Percentiles rank a stretch among this genome's conserved stretches.
Evolutionary conservation across 1,140 invertebrate genomes (phyloP).

Genomic region (Drosophila oshimai): DNA sequence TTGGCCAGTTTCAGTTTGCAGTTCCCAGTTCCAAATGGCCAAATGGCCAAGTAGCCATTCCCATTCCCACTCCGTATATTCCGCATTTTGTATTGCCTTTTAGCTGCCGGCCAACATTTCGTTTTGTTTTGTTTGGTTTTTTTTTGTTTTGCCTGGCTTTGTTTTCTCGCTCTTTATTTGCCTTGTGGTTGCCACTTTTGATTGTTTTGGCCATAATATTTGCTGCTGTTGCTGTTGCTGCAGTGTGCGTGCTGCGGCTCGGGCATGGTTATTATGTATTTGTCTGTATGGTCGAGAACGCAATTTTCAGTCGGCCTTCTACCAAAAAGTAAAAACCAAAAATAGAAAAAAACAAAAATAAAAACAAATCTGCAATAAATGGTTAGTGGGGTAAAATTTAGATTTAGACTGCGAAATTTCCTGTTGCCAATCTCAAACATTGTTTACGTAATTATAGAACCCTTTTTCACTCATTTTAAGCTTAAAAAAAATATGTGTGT

Average conservation of each 20-base stretch:
- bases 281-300: constrained; percentile 35
- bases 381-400: not conserved
- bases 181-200: constrained; percentile 73
- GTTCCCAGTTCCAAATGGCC: constrained; percentile 4
- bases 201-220: constrained; percentile 72
- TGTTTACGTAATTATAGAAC: no score
- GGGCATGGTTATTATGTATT: constrained; percentile 59
- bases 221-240: constrained; percentile 12
- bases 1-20: not conserved
- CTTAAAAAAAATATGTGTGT: no score
- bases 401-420: not conserved
- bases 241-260: constrained; percentile 23
- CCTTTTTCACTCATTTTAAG: no score
- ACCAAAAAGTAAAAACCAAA: not conserved
- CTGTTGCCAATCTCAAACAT: no score
- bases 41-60: constrained; percentile 24
- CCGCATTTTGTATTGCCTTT: constrained; percentile 10
- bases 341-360: not conserved
- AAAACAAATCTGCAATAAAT: not conserved
- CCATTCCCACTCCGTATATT: constrained; percentile 7
- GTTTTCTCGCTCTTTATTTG: constrained; percentile 39
- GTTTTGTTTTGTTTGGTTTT: not conserved
- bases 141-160: constrained; percentile 30
- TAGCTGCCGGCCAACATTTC: constrained; percentile 21
- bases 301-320: constrained; percentile 41